Evolutionary conservation across 2,888 invertebrate genomes (phyloP).

Genomic region (Heteromyza rotundicornis): DNA sequence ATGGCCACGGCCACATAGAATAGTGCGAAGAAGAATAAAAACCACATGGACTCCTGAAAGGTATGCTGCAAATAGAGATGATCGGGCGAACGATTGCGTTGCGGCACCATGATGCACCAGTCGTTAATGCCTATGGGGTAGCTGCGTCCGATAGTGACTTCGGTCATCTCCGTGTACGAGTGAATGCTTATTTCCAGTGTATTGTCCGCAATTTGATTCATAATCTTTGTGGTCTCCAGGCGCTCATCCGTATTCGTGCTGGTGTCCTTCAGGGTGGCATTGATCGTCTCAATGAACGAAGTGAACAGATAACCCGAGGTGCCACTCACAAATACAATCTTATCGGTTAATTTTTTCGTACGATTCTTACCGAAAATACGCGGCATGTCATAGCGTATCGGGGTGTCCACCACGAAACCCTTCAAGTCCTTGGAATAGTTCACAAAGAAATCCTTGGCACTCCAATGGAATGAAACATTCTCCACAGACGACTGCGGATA

Average conservation of each 20-base stretch:
- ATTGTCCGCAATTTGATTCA: conserved; percentile 25
- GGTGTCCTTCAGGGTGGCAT: conserved; percentile 44
- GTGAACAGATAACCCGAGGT: conserved; percentile 44
- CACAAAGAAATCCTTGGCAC: conserved; percentile 35
- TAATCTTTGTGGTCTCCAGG: background rate
- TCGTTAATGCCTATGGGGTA: conserved; percentile 54
- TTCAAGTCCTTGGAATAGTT: conserved; percentile 32
- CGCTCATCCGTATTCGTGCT: conserved; percentile 23
- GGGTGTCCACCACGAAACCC: conserved; percentile 43
- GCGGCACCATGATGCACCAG: conserved; percentile 53
- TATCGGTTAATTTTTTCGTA: conserved; percentile 8
- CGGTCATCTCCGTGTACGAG: conserved; percentile 38
- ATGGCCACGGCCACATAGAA: conserved; percentile 41
- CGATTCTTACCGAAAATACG: conserved; percentile 40
- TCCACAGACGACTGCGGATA: conserved; percentile 40
- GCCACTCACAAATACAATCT: conserved; percentile 37
- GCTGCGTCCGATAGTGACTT: conserved; percentile 36
- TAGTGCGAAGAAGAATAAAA: conserved; percentile 31
- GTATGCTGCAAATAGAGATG: conserved; percentile 41
- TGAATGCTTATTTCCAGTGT: conserved; percentile 48
- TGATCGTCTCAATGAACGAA: conserved; percentile 42
- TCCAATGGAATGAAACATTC: conserved; percentile 43
- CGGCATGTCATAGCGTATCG: conserved; percentile 45
- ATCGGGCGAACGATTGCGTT: conserved; percentile 40
- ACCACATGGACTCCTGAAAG: conserved; percentile 41